These are phyloP conservation scores for Rhincodon typus DNA, from an alignment of 2,797 vertebrate genomes.

Conservation along the genomic window DNA sequence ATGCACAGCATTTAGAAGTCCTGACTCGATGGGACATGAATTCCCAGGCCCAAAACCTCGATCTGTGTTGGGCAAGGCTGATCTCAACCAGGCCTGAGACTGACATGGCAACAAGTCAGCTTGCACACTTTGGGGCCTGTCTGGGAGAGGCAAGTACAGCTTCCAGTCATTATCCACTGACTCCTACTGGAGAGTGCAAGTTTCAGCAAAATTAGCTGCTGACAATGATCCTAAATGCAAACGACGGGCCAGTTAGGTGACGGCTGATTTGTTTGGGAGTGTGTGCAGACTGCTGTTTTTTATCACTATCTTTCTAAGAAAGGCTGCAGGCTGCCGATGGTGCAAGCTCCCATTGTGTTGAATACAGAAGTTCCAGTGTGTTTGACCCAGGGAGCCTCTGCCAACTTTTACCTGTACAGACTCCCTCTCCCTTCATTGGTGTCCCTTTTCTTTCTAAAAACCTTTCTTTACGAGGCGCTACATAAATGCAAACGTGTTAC, in stretches of 20 bases:
- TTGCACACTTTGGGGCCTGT: background rate
- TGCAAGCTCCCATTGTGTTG: background rate
- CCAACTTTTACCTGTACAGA: background rate
- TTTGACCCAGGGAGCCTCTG: too few relatives aligned
- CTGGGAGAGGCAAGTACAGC: background rate
- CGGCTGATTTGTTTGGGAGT: background rate
- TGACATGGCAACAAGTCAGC: background rate
- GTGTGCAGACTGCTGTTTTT: background rate
- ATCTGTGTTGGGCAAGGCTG: background rate
- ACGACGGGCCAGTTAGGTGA: background rate
- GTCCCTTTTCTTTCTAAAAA: background rate
- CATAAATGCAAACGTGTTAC: background rate
- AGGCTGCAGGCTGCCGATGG: background rate
- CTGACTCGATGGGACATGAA: background rate
- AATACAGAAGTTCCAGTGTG: background rate
- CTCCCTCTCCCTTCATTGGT: background rate
- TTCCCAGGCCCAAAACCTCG: background rate
- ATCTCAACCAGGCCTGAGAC: background rate
- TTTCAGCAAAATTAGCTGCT: background rate
- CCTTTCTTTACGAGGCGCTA: too few relatives aligned
- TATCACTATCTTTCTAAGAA: background rate
- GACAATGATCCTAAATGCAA: background rate
- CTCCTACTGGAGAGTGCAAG: background rate
- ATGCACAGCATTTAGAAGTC: background rate
- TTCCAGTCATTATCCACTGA: background rate